Evolutionary conservation across 92 coral and sea anemone genomes (phyloP), one percentile per base, ranked within the genome.

Genomic region (Zoanthus solanderi): DNA sequence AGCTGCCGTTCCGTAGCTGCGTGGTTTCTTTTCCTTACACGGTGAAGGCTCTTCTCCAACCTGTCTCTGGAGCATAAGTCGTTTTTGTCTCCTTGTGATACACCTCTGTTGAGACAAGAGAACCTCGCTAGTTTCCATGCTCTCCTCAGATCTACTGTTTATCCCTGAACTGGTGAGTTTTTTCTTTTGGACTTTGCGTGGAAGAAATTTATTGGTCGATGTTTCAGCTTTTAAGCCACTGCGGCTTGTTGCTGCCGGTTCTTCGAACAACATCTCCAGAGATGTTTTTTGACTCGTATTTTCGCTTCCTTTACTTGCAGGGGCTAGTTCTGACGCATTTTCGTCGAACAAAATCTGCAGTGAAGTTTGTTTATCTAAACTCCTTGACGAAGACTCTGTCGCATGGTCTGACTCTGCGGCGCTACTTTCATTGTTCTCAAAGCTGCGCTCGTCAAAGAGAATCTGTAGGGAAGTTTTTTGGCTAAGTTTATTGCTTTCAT

Each of bases 1-100:
- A 47, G 72, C 83, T 3, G 11, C 23, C 30, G 32, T 78, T 44
- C 72, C 90, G 30, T 73, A 56, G 44, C 58, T 48, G 34, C 88
- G 89, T 28, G 77, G 52, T 87, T 84, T 86, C 56, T 85, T 84
- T 86, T 85, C 85, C 53, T 34, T 90, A 23, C 83, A 15, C 0
- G 89, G 87, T 72, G 76, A 54, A 11, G 76, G 61, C 32, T 60
- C 83, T 52, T 88, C 81, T 50, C 94, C 94, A 68, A 88, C 86
- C 58, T 90, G 88, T 53, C 46, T 88, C 58, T 86, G 86, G 31
- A 88, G 72, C 88, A 90, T 84, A 0, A 88, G 90, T 5, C 95
- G 97, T 63, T 90, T 94, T 81, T 93, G 95, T 74, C 88, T 91
- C 78, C 97, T 88, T 9, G 97, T 93, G 68, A 94, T 48, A 76